These are phyloP conservation scores for Pachycephus smyrnensis DNA, from an alignment of 2,888 invertebrate genomes.

Conservation along the genomic window DNA sequence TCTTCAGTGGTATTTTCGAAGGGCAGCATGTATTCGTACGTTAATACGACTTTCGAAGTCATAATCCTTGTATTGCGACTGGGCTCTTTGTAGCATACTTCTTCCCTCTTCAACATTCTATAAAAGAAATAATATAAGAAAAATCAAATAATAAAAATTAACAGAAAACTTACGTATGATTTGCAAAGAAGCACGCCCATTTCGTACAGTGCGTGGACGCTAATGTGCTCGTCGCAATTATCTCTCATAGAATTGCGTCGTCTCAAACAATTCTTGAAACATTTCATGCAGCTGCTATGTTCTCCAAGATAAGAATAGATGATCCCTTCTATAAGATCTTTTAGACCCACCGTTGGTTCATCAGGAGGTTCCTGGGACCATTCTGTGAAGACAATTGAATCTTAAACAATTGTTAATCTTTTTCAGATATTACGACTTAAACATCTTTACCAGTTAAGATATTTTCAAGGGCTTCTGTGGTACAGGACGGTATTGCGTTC, in stretches of 20 bases:
- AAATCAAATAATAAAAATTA: constrained; percentile 1
- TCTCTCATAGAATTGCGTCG: constrained; percentile 44
- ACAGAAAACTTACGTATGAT: constrained; percentile 44
- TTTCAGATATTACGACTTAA: neutral
- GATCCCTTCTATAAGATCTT: constrained; percentile 70
- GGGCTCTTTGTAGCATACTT: constrained; percentile 67
- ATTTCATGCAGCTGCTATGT: constrained; percentile 46
- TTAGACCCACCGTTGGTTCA: constrained; percentile 72
- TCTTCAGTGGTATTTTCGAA: constrained; percentile 55
- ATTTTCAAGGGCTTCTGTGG: constrained; percentile 54
- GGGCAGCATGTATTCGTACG: constrained; percentile 73
- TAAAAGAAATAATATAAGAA: no score
- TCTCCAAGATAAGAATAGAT: constrained; percentile 67
- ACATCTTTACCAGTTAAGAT: constrained; percentile 65
- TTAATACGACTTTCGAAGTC: constrained; percentile 77
- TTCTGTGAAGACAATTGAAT: constrained; percentile 50
- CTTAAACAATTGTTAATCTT: neutral
- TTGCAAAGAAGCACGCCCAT: constrained; percentile 66
- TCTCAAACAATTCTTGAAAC: constrained; percentile 53
- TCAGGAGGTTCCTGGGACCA: constrained; percentile 49
- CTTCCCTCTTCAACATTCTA: constrained; percentile 71
- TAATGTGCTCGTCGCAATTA: constrained; percentile 68
- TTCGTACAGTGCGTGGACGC: constrained; percentile 76
- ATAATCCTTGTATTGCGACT: constrained; percentile 73
- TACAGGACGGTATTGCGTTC: constrained; percentile 75